Base-by-base conservation (phyloP, 2,888 invertebrate genomes). In the Adelognathus sp. region DNA sequence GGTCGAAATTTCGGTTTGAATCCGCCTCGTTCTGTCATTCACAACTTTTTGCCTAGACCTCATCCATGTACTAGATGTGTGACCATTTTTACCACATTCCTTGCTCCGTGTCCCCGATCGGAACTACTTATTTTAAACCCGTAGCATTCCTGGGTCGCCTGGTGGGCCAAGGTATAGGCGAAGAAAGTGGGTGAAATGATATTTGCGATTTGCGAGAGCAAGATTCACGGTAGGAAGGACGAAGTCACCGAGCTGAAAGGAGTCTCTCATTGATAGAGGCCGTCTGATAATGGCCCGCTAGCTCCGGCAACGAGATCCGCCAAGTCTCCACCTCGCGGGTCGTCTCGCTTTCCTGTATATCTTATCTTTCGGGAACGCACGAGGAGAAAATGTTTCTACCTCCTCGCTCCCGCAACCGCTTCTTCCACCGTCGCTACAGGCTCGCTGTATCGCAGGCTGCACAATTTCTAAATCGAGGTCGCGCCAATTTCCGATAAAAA, bases 401-500 rank as follows among this genome's bases (percentile, higher is more conserved):
- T 14, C 36, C 44, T 61, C 21, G 14, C 27, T 24, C 3, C 27
- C 11, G 18, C 21, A 11, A 11, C 11, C 7, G 24, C n/a, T n/a
- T 50, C 24, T 21, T 11, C 21, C 24, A 1, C 46, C 24, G 11
- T 50, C 16, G 39, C 60, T 70, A n/a, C n/a, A n/a, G n/a, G n/a
- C 21, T 61, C 63, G 76, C 67, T 60, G 16, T 63, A 58, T 39
- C 52, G 24, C 60, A 64, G 50, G 71, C 41, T 76, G 72, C 64
- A 63, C 67, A 67, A 79, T 75, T 67, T 61, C 56, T 52, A 24
- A 24, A 71, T 71, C 63, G 54, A 44, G 67, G 52, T 64, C 54
- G 70, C 69, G 77, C 75, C 75, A 82, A 85, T 84, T 85, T 80
- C 63, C 67, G 70, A 61, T 56, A 63, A 69, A 64, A 63, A 74